phyloP scores from a whole-genome alignment of 2,113 vertebrate species.

The Hydropotes inermis region DNA sequence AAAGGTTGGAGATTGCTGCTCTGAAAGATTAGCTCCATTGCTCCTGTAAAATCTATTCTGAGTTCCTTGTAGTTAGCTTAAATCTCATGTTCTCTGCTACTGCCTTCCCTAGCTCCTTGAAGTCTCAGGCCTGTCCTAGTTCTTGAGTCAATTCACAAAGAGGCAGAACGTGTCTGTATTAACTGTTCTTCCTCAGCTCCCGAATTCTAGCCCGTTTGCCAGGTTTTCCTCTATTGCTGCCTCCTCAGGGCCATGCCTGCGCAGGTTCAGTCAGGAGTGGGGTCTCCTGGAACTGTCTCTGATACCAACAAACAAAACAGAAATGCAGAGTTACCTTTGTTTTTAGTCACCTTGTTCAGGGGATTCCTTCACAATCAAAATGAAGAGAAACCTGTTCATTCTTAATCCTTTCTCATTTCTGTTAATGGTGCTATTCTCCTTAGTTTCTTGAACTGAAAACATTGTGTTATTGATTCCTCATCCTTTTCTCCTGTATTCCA shows the following conservation, averaged over 20 bases:
- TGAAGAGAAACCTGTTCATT: not conserved
- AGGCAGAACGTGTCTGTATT: not conserved
- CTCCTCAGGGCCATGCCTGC: not conserved
- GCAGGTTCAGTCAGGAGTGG: not conserved
- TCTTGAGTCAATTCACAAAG: constrained; percentile 19
- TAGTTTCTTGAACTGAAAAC: not conserved
- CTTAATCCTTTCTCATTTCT: not conserved
- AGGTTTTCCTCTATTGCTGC: not conserved
- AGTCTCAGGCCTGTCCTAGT: not conserved
- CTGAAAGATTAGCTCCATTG: not conserved
- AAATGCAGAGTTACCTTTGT: not conserved
- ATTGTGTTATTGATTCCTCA: not conserved
- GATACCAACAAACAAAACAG: not conserved
- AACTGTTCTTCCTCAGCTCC: not conserved
- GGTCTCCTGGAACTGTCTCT: not conserved
- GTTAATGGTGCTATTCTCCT: not conserved
- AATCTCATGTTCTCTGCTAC: not conserved
- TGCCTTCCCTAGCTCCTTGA: not conserved
- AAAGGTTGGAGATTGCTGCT: not conserved
- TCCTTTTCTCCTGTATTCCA: not conserved
- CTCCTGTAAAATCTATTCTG: not conserved
- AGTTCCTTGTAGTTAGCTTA: not conserved
- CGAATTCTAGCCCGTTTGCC: not conserved
- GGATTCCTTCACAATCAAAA: constrained; percentile 2
- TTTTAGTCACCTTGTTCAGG: not conserved